phyloP scores from a whole-genome alignment of 2,797 vertebrate genomes.

The Enteromius mattozi region DNA sequence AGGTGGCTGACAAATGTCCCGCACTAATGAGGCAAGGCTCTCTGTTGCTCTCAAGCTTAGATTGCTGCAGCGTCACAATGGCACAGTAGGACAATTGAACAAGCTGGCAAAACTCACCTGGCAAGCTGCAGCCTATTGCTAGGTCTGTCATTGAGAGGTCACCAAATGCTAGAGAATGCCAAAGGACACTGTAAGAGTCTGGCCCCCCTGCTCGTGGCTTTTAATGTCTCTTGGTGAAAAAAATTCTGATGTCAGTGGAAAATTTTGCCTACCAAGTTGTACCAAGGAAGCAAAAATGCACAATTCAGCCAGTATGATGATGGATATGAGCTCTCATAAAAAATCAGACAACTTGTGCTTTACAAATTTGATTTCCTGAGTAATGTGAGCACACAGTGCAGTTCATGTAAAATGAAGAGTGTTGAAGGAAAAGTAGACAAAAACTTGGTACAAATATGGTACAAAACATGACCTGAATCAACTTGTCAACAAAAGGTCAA shows the following conservation, averaged over 20 bases:
- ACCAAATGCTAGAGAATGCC: slow-evolving; percentile 30
- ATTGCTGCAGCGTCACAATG: slow-evolving; percentile 34
- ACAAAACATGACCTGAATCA: neutral
- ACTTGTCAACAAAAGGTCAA: neutral
- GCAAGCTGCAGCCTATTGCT: slow-evolving; percentile 18
- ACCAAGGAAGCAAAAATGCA: neutral
- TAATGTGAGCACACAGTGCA: neutral
- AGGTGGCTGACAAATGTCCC: slow-evolving; percentile 48
- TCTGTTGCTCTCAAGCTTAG: slow-evolving; percentile 34
- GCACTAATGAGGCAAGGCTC: slow-evolving; percentile 47
- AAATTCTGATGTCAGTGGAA: slow-evolving; percentile 24
- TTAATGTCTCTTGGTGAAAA: slow-evolving; percentile 39
- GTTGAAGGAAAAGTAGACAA: neutral
- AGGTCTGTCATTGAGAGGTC: slow-evolving; percentile 56
- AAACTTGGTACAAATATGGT: neutral
- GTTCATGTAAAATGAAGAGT: neutral
- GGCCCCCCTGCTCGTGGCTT: slow-evolving; percentile 12
- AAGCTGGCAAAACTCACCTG: slow-evolving; percentile 30
- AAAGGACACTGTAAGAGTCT: slow-evolving; percentile 31
- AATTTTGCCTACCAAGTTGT: neutral
- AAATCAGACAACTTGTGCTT: neutral
- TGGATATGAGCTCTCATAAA: neutral
- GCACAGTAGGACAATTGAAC: slow-evolving; percentile 29
- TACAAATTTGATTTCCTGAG: neutral
- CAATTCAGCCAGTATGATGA: neutral